phyloP scores from a whole-genome alignment of 2,888 invertebrate genomes.

The Caenorhabditis wallacei region DNA sequence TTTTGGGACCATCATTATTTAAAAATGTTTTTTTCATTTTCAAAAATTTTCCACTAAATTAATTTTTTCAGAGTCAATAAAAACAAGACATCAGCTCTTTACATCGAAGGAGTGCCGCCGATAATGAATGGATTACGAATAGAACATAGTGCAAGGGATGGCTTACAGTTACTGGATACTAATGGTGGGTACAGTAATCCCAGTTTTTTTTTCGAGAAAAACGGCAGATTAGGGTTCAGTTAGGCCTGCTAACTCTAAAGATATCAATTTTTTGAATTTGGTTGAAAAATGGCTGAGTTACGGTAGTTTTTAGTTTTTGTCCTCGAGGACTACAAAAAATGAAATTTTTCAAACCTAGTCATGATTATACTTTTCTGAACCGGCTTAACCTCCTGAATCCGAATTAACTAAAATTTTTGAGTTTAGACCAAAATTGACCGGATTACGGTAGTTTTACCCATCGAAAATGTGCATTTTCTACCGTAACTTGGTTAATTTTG shows the following conservation, averaged over 20 bases:
- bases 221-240: too few species aligned
- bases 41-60: background rate
- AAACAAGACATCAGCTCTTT: conserved; percentile 88
- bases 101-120: conserved; percentile 93
- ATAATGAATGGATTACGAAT: conserved; percentile 91
- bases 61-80: conserved; percentile 86
- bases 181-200: conserved; percentile 42
- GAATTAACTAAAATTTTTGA: background rate
- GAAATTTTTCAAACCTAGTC: background rate
- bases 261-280: too few species aligned
- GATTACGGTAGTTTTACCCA: background rate
- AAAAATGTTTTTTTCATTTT: background rate
- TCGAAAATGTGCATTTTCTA: too few species aligned
- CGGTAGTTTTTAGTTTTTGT: too few species aligned
- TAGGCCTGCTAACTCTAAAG: too few species aligned
- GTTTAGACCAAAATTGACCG: background rate
- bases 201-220: background rate
- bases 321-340: too few species aligned
- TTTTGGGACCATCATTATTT: background rate
- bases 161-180: conserved; percentile 92
- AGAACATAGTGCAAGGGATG: conserved; percentile 93
- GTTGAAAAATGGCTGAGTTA: too few species aligned
- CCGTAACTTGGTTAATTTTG: too few species aligned
- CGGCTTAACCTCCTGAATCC: background rate
- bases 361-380: conserved; percentile 1